Percentiles rank a stretch among this genome's conserved stretches.
These are phyloP conservation scores for Tipula helvola DNA, from an alignment of 2,888 invertebrate genomes.

Conservation along the genomic window DNA sequence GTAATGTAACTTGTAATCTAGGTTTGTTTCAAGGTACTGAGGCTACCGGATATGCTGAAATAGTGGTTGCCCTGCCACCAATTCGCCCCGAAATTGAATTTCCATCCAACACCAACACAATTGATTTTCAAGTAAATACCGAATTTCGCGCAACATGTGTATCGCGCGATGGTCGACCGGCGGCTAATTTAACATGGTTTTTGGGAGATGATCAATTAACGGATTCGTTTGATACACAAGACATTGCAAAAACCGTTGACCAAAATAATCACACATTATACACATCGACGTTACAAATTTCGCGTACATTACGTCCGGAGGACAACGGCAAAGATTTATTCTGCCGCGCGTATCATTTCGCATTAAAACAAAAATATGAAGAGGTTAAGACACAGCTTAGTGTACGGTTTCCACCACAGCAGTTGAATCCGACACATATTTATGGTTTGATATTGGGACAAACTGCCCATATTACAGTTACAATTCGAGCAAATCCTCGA, in stretches of 20 bases:
- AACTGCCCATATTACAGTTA: conserved; percentile 59
- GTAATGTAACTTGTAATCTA: conserved; percentile 53
- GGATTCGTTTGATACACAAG: conserved; percentile 16
- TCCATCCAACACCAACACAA: conserved; percentile 22
- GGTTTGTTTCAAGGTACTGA: conserved; percentile 48
- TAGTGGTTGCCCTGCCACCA: conserved; percentile 48
- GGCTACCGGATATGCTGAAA: conserved; percentile 43
- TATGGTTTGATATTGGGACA: conserved; percentile 63
- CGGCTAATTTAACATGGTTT: conserved; percentile 63
- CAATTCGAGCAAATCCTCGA: conserved; percentile 56
- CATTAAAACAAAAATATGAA: conserved; percentile 29
- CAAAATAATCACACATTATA: conserved; percentile 43
- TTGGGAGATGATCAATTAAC: conserved; percentile 38
- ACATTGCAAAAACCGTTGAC: conserved; percentile 26
- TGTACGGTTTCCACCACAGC: conserved; percentile 51
- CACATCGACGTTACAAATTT: conserved; percentile 53
- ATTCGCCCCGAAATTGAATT: conserved; percentile 29
- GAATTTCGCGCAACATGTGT: conserved; percentile 51
- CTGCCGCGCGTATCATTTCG: conserved; percentile 53
- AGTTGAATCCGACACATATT: conserved; percentile 45
- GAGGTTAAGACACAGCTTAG: conserved; percentile 32
- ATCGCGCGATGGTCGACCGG: conserved; percentile 57
- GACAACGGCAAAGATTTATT: conserved; percentile 52
- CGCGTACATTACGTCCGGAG: conserved; percentile 44
- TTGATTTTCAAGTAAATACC: conserved; percentile 40